Base-by-base conservation (phyloP, 1,140 invertebrate species). In the Ceratina japonica region DNA sequence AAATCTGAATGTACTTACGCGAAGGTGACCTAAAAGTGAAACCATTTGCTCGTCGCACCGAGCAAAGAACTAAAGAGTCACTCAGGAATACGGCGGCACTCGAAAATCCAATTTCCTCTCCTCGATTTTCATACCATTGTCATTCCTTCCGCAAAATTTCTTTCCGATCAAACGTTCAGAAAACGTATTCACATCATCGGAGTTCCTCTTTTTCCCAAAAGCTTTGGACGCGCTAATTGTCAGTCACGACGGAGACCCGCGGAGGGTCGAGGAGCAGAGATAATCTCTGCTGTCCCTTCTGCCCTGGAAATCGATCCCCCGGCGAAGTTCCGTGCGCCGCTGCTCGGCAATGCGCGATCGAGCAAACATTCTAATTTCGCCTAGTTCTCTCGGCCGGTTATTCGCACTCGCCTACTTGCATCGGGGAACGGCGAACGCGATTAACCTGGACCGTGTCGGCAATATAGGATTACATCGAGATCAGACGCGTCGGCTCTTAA, bases 11-110 rank as follows among this genome's bases (percentile, higher is more conserved):
- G 81, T 79, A 87, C 81, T 86, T 86, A 66, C 82, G 79, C 80
- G 82, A 87, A 81, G 81, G 83, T 85, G 82, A 81, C 87, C 84
- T 85, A 89, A 86, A 89, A 89, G 87, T 89, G 88, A 89, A 89
- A 89, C 84, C 81, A 77, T 89, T 87, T 87, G 82, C 86, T 87
- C 75, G 85, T 51, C 79, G 71, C 37, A 31, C 37, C 69, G 70
- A 75, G 69, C 44, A 68, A 44, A 8, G 22, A 51, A 22, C 49
- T n/a, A 18, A 49, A 73, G 31, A 79, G 44, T 63, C 64, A 8
- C 52, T 15, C 20, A 13, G 62, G 49, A 62, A 61, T 56, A 24
- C 18, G 27, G 20, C 1, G 15, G 10, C 65, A n/a, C 44, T 70
- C 49, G 37, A 59, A 64, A 20, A 72, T 52, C 3, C 13, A 16